Evolutionary conservation across 1,140 invertebrate species (phyloP).

Genomic region (Goniozus legneri): DNA sequence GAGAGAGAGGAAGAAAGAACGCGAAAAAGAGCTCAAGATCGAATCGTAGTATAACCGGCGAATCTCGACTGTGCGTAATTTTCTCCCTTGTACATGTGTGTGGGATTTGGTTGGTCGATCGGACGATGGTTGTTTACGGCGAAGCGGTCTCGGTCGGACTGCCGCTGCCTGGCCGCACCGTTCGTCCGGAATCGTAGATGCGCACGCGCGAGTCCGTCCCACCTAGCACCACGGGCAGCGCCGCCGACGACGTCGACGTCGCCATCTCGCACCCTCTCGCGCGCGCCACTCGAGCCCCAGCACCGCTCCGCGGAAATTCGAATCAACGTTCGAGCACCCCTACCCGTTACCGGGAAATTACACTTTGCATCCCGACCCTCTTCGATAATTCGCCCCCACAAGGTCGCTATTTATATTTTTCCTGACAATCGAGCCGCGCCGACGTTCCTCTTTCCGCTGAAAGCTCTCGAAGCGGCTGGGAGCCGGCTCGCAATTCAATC

Average conservation of each 20-base stretch:
- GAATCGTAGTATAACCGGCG: constrained; percentile 1
- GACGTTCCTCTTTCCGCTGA: too few species aligned
- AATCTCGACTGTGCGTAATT: too few species aligned
- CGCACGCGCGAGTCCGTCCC: constrained; percentile 13
- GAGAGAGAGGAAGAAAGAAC: background rate
- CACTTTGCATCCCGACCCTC: too few species aligned
- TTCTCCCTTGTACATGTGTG: too few species aligned
- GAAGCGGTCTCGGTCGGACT: constrained; percentile 32
- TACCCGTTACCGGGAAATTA: constrained; percentile 1
- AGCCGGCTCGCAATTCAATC: too few species aligned
- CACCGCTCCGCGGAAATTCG: background rate
- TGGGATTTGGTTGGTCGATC: constrained; percentile 18
- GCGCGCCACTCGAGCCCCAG: background rate
- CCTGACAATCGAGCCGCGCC: too few species aligned
- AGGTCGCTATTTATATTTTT: too few species aligned
- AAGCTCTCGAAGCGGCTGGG: too few species aligned
- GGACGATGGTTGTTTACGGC: constrained; percentile 19
- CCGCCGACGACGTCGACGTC: too few species aligned
- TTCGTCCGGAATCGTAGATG: constrained; percentile 11
- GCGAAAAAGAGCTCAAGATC: constrained; percentile 3
- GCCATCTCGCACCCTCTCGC: constrained; percentile 2
- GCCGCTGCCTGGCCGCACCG: constrained; percentile 12
- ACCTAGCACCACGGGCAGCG: too few species aligned
- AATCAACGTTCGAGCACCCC: background rate
- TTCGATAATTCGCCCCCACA: too few species aligned